These are phyloP conservation scores for Ceratosolen solmsi DNA, from an alignment of 1,140 invertebrate species.

Conservation along the genomic window DNA sequence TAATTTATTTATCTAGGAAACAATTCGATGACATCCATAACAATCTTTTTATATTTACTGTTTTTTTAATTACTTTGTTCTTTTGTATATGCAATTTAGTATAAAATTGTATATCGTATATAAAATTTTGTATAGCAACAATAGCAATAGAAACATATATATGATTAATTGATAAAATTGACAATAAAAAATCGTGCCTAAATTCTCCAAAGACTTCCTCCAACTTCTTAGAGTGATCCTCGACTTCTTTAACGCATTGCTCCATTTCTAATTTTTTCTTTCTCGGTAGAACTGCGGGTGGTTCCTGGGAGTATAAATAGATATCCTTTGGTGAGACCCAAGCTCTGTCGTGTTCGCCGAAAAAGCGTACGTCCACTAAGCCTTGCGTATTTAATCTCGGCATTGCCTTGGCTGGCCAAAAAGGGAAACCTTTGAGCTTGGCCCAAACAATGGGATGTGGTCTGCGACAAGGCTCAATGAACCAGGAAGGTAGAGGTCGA, in stretches of 20 bases:
- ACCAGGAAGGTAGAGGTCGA: conserved; percentile 87
- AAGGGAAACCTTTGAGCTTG: conserved; percentile 94
- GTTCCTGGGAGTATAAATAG: conserved; percentile 84
- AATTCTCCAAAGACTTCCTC: conserved; percentile 81
- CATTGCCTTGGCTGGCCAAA: conserved; percentile 95
- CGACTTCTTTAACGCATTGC: conserved; percentile 76
- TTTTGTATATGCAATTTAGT: no score
- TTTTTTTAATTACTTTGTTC: no score
- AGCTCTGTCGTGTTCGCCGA: conserved; percentile 93
- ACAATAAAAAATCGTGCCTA: conserved; percentile 58
- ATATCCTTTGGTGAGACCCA: conserved; percentile 91
- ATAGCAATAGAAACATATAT: no score
- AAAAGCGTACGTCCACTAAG: conserved; percentile 92
- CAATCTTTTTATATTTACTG: no score
- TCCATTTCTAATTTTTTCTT: conserved; percentile 79
- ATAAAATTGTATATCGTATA: no score
- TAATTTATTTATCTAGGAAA: no score
- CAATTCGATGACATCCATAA: no score
- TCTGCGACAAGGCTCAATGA: conserved; percentile 89
- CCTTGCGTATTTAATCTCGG: conserved; percentile 80
- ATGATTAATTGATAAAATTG: no score
- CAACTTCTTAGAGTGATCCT: conserved; percentile 66
- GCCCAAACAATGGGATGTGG: conserved; percentile 94
- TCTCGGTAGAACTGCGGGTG: conserved; percentile 76
- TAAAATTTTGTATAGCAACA: no score